Evolutionary conservation across 1,140 invertebrate species (phyloP).

Genomic region (Drosophila aff.): DNA sequence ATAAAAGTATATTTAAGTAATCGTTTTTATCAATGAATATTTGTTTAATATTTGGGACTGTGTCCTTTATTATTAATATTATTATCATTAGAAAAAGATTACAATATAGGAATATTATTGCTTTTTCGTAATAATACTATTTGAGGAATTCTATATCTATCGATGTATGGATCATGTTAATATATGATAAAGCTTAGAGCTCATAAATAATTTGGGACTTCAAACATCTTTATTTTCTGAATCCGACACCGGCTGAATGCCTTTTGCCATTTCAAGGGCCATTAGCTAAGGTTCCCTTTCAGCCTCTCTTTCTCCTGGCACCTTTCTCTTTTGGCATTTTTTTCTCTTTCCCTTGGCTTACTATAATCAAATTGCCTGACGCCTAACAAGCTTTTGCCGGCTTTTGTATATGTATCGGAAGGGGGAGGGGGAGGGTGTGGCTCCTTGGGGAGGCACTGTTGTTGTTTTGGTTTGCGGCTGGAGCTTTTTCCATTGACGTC

Average conservation of each 20-base stretch:
- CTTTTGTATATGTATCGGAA: slow-evolving; percentile 51
- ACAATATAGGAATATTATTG: neutral
- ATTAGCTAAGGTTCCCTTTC: slow-evolving; percentile 29
- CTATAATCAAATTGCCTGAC: slow-evolving; percentile 71
- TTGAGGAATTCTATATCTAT: neutral
- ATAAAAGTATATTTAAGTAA: neutral
- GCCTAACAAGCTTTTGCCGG: slow-evolving; percentile 64
- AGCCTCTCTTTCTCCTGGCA: neutral
- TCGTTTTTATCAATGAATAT: neutral
- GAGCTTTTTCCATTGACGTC: slow-evolving; percentile 84
- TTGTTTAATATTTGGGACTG: neutral
- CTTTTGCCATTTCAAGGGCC: slow-evolving; percentile 74
- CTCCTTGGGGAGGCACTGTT: slow-evolving; percentile 39
- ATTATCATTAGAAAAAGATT: too few relatives aligned
- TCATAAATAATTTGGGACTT: neutral
- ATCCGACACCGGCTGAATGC: slow-evolving; percentile 16
- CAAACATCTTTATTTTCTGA: neutral
- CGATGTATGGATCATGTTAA: neutral
- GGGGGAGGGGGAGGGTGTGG: neutral
- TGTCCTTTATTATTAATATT: too few relatives aligned
- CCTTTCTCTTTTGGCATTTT: neutral
- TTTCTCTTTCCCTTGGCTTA: slow-evolving; percentile 48
- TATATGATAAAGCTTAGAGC: too few relatives aligned
- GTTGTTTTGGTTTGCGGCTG: slow-evolving; percentile 54
- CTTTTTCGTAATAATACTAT: neutral